Base-by-base conservation (phyloP, 2,797 vertebrate species). In the Philypnodon macrostomus region DNA sequence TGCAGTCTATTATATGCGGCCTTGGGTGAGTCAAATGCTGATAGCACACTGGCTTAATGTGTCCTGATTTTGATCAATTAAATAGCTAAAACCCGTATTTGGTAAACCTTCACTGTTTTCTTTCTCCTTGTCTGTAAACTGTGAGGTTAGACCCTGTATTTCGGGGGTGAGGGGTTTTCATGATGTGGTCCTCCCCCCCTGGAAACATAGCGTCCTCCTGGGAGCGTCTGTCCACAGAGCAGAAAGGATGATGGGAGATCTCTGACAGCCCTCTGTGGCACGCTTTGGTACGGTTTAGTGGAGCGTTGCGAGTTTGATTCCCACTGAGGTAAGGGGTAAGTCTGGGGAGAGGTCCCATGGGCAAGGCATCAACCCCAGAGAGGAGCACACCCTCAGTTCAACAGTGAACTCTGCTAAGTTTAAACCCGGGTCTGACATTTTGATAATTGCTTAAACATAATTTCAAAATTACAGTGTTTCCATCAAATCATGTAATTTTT, bases 231-330 rank as follows among this genome's bases (percentile, higher is more conserved):
- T 61, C 56, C 75, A 70, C 27, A 49, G 67, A 67, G 75, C 78
- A 75, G 41, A 54, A 65, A 67, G 75, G 38, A 83, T 76, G 77
- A 79, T 77, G 71, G 66, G 66, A 80, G 66, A 14, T 54, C 47
- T 78, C 42, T 84, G 82, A 82, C 79, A 82, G 79, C 69, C 66
- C 61, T 63, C 71, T 73, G 62, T 56, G 67, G 71, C 75, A 39
- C 62, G 71, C 44, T 60, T 69, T 68, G 63, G 50, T 75, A 79
- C 63, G 35, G 48, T 45, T 56, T 41, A 62, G 48, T 58, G 10
- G 75, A 80, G 78, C 73, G 70, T 82, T 70, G 45, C 58, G 2
- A 36, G 34, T 47, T 27, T 8, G 31, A 70, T 53, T 78, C 80
- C 79, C 75, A 46, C 30, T 4, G 55, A 65, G 71, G 73, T 70